Evolutionary conservation across 2,888 invertebrate genomes (phyloP), one percentile per base, ranked within the genome.

Genomic region (Apomyelois bistriatella): DNA sequence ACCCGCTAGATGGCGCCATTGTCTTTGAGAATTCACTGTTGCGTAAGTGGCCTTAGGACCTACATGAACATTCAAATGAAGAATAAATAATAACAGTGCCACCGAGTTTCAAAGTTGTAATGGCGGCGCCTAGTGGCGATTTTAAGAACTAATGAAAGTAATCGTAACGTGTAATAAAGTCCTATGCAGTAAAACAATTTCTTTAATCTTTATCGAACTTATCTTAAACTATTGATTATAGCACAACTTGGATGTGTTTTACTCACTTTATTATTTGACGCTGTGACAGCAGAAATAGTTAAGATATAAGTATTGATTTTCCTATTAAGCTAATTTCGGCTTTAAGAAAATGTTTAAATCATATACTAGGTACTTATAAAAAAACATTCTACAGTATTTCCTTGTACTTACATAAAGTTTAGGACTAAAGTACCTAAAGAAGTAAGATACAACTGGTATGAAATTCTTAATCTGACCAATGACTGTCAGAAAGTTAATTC

Each of bases 181-280:
- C 49, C 13, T 30, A 13, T 16, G 40, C 32, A 50, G 49, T 13
- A 3, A 13, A 10, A 50, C 3, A 28, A 17, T 17, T 48, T 28
- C 42, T 43, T 38, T 28, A 22, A 36, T 48, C 22, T 47, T 47
- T 12, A 5, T 30, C 30, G 32, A 47, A 32, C 48, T 48, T 22
- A 22, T 22, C 22, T 22, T 41, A 40, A 40, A 50, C 10, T 48
- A 48, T 50, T 32, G 4, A 49, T 30, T 22, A 40, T n/a, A 50
- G 50, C 53, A 54, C 53, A 50, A 50, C 46, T 37, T 36, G 53
- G 46, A 50, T 54, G 50, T 46, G 46, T 54, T 50, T 37, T 8
- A 42, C 16, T 53, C 42, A 52, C 49, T 37, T 16, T 53, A 50
- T 32, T 16, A 38, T 48, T 47, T 48, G 17, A 48, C 10, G 41